Evolutionary conservation across 2,113 vertebrate species (phyloP).

Genomic region (Euleptes europaea): DNA sequence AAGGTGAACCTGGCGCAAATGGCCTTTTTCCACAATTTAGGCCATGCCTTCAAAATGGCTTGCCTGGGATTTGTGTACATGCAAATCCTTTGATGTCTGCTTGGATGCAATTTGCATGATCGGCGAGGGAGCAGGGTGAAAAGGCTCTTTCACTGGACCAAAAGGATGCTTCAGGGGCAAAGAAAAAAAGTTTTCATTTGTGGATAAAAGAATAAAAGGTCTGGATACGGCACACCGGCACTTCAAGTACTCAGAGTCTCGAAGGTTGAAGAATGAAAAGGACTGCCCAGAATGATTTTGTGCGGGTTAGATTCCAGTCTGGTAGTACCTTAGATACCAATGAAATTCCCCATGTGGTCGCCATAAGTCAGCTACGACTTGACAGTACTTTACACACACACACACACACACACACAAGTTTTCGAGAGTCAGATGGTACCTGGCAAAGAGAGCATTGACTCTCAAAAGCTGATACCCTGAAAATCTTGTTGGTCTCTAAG

Average conservation of each 20-base stretch:
- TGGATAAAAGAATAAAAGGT: not conserved
- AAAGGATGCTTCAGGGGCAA: not conserved
- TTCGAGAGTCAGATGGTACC: no score
- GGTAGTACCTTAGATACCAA: no score
- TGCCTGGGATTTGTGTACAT: slow-evolving; percentile 64
- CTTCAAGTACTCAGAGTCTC: not conserved
- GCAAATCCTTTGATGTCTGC: slow-evolving; percentile 54
- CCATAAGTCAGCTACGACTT: no score
- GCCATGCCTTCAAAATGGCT: not conserved
- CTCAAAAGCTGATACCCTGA: no score
- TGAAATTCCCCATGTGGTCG: no score
- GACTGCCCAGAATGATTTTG: not conserved
- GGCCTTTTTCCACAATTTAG: not conserved
- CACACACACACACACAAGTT: no score
- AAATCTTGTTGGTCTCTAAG: no score
- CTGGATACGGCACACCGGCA: not conserved
- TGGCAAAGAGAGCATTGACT: no score
- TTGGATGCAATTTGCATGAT: slow-evolving; percentile 61
- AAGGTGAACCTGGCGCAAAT: slow-evolving; percentile 35
- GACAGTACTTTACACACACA: no score
- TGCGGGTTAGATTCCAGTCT: no score
- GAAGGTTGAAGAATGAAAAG: not conserved
- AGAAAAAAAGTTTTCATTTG: not conserved
- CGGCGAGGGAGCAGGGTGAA: not conserved
- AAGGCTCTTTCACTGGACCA: slow-evolving; percentile 14